Percentiles rank a stretch among this genome's conserved stretches.
phyloP scores from a whole-genome alignment of 1,140 invertebrate genomes.

The Bombus affinis region DNA sequence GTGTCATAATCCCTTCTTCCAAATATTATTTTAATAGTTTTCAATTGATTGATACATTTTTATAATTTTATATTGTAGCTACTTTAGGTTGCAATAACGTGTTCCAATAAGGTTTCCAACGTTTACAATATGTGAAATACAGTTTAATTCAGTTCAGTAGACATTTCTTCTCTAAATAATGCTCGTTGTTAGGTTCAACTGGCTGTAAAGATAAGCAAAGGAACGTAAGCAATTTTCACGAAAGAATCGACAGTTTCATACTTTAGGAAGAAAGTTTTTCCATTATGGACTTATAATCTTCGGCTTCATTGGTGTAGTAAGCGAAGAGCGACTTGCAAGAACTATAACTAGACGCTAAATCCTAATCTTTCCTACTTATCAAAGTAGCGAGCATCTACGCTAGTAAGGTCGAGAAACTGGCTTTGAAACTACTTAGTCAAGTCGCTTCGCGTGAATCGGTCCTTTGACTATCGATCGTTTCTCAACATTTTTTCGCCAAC shows the following conservation, averaged over 20 bases:
- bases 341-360: constrained; percentile 7
- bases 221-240: neutral
- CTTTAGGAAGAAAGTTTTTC: constrained; percentile 35
- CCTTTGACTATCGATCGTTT: neutral
- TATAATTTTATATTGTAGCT: no score
- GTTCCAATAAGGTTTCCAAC: neutral
- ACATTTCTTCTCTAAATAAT: neutral
- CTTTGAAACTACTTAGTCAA: neutral
- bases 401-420: constrained; percentile 1
- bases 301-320: neutral
- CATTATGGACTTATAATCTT: constrained; percentile 35
- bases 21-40: no score
- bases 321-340: neutral
- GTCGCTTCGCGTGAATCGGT: neutral
- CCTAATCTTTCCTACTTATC: constrained; percentile 20
- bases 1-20: no score
- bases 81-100: neutral
- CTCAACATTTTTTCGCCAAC: no score
- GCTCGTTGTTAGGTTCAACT: neutral
- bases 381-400: neutral
- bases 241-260: neutral
- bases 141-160: neutral
- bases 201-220: neutral
- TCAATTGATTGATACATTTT: no score
- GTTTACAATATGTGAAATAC: neutral